phyloP scores from a whole-genome alignment of 2,888 invertebrate genomes.

The Pegoplata infirma region DNA sequence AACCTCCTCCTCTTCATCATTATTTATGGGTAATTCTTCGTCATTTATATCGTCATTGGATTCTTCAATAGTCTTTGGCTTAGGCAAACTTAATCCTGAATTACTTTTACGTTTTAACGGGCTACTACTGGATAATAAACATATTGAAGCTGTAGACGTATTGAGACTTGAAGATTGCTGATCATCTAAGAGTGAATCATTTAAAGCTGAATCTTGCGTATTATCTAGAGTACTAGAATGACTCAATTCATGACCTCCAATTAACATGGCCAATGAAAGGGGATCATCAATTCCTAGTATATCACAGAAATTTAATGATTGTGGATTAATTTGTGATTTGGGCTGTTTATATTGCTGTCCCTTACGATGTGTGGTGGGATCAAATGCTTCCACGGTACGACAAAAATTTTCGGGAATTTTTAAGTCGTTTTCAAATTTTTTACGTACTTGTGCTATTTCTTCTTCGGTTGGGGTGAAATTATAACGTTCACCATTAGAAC shows the following conservation, averaged over 20 bases:
- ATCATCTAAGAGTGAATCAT: slow-evolving; percentile 59
- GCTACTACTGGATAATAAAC: slow-evolving; percentile 47
- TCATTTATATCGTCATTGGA: slow-evolving; percentile 46
- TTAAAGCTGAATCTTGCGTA: slow-evolving; percentile 58
- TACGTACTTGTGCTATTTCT: slow-evolving; percentile 83
- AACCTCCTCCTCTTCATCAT: slow-evolving; percentile 35
- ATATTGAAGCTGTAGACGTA: slow-evolving; percentile 55
- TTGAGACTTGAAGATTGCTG: slow-evolving; percentile 63
- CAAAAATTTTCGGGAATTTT: slow-evolving; percentile 88
- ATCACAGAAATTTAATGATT: slow-evolving; percentile 84
- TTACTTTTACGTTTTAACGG: slow-evolving; percentile 71
- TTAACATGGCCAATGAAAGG: slow-evolving; percentile 81
- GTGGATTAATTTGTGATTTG: slow-evolving; percentile 82
- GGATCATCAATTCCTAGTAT: slow-evolving; percentile 90
- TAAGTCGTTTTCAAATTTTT: slow-evolving; percentile 84
- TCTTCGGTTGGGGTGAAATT: slow-evolving; percentile 82
- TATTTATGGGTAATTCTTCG: slow-evolving; percentile 56
- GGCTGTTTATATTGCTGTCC: slow-evolving; percentile 77
- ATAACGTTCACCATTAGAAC: slow-evolving; percentile 80
- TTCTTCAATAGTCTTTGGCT: slow-evolving; percentile 61
- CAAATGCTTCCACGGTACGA: slow-evolving; percentile 84
- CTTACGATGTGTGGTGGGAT: slow-evolving; percentile 75
- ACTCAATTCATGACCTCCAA: slow-evolving; percentile 78
- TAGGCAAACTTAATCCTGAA: slow-evolving; percentile 69
- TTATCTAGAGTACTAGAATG: slow-evolving; percentile 68